Percentiles rank a stretch among this genome's conserved stretches.
phyloP scores from a whole-genome alignment of 2,888 invertebrate genomes.

The Mesodorylaimus sp. region DNA sequence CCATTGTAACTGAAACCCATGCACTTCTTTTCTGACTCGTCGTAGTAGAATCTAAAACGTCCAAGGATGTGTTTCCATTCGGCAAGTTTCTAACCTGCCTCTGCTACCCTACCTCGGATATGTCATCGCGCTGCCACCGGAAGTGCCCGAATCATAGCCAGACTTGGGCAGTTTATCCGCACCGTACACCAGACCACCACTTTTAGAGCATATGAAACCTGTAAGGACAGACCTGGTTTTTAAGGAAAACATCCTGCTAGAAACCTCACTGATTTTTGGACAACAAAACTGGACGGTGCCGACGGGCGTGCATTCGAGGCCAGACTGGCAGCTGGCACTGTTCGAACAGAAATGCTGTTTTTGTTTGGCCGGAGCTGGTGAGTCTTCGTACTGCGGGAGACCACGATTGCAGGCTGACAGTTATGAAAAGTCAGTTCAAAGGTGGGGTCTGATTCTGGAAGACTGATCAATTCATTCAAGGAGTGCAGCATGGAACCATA shows the following conservation, averaged over 20 bases:
- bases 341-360: slow-evolving; percentile 24
- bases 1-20: background rate
- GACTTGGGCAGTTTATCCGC: background rate
- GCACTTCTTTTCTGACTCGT: background rate
- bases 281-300: background rate
- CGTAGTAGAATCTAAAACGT: slow-evolving; percentile 1
- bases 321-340: background rate
- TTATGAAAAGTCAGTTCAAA: no score
- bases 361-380: slow-evolving; percentile 26
- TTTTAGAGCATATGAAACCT: background rate
- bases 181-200: background rate
- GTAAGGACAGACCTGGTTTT: background rate
- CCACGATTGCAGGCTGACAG: slow-evolving; percentile 28
- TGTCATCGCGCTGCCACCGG: background rate
- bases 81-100: no score
- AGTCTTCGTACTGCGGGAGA: slow-evolving; percentile 26
- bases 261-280: background rate
- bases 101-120: no score
- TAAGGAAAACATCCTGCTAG: background rate
- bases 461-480: no score
- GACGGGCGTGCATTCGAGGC: background rate
- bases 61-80: no score
- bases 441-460: no score
- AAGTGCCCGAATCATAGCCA: background rate
- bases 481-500: no score